Evolutionary conservation across 1,140 invertebrate genomes (phyloP).

Genomic region (Brachionus manjavacas): DNA sequence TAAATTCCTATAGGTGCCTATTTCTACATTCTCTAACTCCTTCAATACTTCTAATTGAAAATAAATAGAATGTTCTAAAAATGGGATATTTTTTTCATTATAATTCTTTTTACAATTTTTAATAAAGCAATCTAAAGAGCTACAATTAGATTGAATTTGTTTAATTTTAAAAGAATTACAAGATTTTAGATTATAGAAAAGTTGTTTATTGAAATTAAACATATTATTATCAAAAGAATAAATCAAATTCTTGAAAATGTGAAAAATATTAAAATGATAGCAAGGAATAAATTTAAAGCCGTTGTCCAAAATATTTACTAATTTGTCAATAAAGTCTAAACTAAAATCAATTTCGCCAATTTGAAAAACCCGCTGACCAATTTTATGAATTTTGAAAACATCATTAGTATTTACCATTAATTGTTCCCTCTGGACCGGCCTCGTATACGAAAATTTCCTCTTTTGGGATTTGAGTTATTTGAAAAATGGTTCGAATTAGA

Average conservation of each 20-base stretch:
- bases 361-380: neutral
- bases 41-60: slow-evolving; percentile 20
- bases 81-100: neutral
- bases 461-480: neutral
- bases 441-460: neutral
- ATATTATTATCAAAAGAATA: neutral
- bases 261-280: slow-evolving; percentile 18
- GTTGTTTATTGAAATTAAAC: neutral
- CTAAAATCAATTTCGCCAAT: neutral
- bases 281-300: slow-evolving; percentile 14
- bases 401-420: neutral
- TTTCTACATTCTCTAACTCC: neutral
- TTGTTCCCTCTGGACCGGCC: neutral
- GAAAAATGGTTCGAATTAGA: neutral
- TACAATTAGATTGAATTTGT: neutral
- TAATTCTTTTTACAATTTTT: slow-evolving; percentile 3
- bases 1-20: neutral
- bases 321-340: neutral
- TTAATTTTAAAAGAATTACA: neutral
- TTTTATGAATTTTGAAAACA: neutral
- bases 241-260: slow-evolving; percentile 16
- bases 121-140: neutral
- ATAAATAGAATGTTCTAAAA: neutral
- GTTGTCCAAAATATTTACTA: neutral
- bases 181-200: neutral